phyloP scores from a whole-genome alignment of 2,113 vertebrate species.

The Chaenocephalus aceratus region DNA sequence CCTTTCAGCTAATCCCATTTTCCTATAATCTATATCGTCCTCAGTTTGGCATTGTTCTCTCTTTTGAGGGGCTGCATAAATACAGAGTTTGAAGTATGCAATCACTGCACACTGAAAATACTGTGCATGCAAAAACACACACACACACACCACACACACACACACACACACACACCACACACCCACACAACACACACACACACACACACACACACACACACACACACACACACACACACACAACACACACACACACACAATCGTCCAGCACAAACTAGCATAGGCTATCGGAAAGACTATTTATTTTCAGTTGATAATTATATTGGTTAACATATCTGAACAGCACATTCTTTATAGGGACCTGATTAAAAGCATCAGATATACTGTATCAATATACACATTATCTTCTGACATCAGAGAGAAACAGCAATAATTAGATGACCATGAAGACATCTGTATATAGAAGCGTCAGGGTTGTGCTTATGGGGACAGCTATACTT shows the following conservation, averaged over 20 bases:
- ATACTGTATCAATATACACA: background rate
- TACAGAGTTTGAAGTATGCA: background rate
- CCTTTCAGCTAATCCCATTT: conserved; percentile 6
- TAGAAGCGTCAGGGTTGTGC: conserved; percentile 14
- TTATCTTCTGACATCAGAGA: conserved; percentile 5
- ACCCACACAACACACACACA: too few relatives aligned
- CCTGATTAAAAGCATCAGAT: background rate
- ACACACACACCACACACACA: too few relatives aligned
- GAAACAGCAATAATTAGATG: conserved; percentile 9
- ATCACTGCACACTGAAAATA: too few relatives aligned
- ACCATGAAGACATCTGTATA: conserved; percentile 1
- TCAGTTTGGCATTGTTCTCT: background rate
- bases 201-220: too few relatives aligned
- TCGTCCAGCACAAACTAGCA: too few relatives aligned
- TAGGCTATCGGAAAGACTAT: too few relatives aligned
- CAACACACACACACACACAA: too few relatives aligned
- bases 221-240: too few relatives aligned
- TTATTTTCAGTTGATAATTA: too few relatives aligned
- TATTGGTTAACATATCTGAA: background rate
- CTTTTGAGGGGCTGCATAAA: background rate
- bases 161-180: too few relatives aligned
- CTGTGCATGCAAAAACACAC: too few relatives aligned
- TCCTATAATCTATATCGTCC: background rate
- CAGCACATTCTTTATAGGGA: background rate
- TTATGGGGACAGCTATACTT: conserved; percentile 30